Conservation (phyloP, 1,140 invertebrate genomes). For the Sitophilus oryzae region DNA sequence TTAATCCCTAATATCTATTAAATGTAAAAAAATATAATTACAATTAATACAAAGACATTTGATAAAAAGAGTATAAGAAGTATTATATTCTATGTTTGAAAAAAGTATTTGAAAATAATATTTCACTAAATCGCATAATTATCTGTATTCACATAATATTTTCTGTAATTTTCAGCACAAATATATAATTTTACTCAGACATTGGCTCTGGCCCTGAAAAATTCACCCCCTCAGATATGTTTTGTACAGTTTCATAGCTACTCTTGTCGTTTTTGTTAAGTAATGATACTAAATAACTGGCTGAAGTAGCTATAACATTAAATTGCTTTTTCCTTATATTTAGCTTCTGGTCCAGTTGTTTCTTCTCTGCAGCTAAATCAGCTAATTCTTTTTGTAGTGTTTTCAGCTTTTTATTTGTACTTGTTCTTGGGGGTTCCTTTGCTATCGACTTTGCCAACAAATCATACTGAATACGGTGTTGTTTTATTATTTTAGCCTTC, state of each 20-base stretch:
- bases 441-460: slow-evolving; percentile 4
- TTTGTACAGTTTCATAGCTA: neutral
- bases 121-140: too few species aligned
- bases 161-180: too few species aligned
- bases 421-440: neutral
- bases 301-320: slow-evolving; percentile 20
- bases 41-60: too few species aligned
- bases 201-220: neutral
- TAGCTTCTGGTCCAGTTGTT: slow-evolving; percentile 25
- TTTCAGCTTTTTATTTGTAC: slow-evolving; percentile 13
- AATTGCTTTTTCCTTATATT: slow-evolving; percentile 39
- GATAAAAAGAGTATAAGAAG: too few species aligned
- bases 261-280: neutral
- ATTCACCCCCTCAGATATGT: neutral
- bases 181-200: neutral
- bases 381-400: slow-evolving; percentile 6
- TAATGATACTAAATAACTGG: slow-evolving; percentile 4
- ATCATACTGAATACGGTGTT: slow-evolving; percentile 90
- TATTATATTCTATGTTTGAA: too few species aligned
- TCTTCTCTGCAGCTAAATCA: slow-evolving; percentile 24
- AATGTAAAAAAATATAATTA: too few species aligned
- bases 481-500: slow-evolving; percentile 75
- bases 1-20: too few species aligned
- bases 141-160: too few species aligned
- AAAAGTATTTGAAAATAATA: too few species aligned